A percentile compares a stretch with the other conserved stretches of the same genome.
phyloP scores from a whole-genome alignment of 1,140 invertebrate genomes.

The Lordiphosa mommai region DNA sequence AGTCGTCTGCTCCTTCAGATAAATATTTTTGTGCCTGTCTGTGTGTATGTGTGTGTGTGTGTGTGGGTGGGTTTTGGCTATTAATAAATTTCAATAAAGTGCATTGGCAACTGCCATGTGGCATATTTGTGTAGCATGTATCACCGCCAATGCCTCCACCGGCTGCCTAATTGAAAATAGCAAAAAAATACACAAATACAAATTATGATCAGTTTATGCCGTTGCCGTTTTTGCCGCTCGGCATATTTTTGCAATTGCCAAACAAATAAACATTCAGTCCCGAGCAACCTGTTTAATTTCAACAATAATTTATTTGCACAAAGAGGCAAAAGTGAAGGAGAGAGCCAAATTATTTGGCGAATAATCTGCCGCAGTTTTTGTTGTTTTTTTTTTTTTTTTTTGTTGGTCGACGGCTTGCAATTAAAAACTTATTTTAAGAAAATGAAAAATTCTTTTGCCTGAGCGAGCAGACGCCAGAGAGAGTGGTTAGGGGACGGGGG shows the following conservation, averaged over 20 bases:
- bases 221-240: background rate
- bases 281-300: constrained; percentile 73
- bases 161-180: constrained; percentile 68
- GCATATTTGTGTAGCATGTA: constrained; percentile 72
- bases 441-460: constrained; percentile 22
- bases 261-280: constrained; percentile 69
- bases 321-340: background rate
- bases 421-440: constrained; percentile 78
- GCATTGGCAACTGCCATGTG: constrained; percentile 54
- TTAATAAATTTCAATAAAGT: constrained; percentile 75
- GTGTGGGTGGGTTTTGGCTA: constrained; percentile 47
- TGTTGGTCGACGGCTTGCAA: constrained; percentile 54
- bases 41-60: constrained; percentile 25
- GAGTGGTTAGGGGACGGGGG: constrained; percentile 8
- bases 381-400: background rate
- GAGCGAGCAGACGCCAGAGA: background rate
- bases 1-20: background rate
- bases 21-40: background rate
- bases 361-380: constrained; percentile 64
- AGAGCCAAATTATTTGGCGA: constrained; percentile 76
- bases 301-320: constrained; percentile 72
- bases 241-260: constrained; percentile 34
- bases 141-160: constrained; percentile 31
- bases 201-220: constrained; percentile 52
- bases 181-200: constrained; percentile 48